Base-by-base conservation (phyloP, 2,113 vertebrate species). In the Casuarius casuarius region DNA sequence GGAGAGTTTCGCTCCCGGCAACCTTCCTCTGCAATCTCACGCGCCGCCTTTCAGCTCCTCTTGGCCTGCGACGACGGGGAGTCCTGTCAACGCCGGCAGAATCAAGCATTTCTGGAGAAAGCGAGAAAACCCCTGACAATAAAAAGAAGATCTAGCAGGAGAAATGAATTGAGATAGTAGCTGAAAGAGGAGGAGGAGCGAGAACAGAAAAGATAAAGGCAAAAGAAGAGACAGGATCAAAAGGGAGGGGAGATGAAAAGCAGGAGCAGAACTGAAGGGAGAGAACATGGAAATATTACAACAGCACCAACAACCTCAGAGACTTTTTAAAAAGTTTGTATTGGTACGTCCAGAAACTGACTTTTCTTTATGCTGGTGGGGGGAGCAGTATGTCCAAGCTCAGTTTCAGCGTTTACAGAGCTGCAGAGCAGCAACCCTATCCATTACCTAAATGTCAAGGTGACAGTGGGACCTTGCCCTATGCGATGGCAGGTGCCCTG, bases 171-270 rank as follows among this genome's bases (percentile, higher is more conserved):
- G 59, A 96, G 79, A 52, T 56, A 68, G 67, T 21, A 63, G 28
- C 63, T 17, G 74, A 91, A 92, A 35, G 85, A 93, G 73, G 31
- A 90, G 49, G 78, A 94, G 87, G 61, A 85, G 63, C 67, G 58
- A 62, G 49, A 92, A 90, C 52, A 90, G 28, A 48, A 73, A 94
- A 79, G 35, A 90, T 81, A 86, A 96, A 94, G 93, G 63, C 25
- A 52, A 76, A 79, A 72, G 44, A 87, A 62, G 48, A 74, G 31
- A 51, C 54, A 46, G 58, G 51, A 89, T 91, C 68, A 91, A 87
- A 90, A 75, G 38, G 12, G 70, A 87, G 58, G 5, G 19, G 48
- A 93, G 94, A 93, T 97, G 61, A 86, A 87, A 95, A 94, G 85
- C 4, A 21, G 80, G 61, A 75, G 49, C 23, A 91, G 80, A 93